phyloP scores from a whole-genome alignment of 2,113 vertebrate genomes.

The Callospermophilus lateralis region DNA sequence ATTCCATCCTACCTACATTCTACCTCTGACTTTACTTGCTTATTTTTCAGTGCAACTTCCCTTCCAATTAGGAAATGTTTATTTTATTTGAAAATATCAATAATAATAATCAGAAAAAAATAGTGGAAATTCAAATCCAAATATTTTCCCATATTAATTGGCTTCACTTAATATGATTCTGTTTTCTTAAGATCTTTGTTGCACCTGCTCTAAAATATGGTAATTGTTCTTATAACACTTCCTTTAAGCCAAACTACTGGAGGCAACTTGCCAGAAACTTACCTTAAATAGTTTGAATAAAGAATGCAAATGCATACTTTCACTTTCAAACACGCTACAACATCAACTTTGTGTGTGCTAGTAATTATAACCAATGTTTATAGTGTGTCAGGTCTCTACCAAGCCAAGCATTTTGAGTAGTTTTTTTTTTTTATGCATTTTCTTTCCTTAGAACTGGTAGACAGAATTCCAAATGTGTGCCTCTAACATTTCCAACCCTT shows the following conservation, averaged over 20 bases:
- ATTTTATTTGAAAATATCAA: constrained; percentile 4
- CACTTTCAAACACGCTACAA: not conserved
- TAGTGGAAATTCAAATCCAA: not conserved
- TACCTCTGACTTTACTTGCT: not conserved
- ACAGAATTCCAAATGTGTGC: not conserved
- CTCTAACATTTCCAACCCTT: not conserved
- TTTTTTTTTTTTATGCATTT: not conserved
- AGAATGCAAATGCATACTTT: not conserved
- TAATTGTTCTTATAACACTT: constrained; percentile 33
- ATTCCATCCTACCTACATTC: not conserved
- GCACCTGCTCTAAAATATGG: constrained; percentile 44
- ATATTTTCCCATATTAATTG: constrained; percentile 19
- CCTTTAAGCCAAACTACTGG: not conserved
- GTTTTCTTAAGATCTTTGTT: constrained; percentile 46
- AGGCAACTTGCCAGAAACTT: constrained; percentile 22
- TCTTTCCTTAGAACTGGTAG: not conserved
- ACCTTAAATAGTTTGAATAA: constrained; percentile 32
- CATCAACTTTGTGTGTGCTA: constrained; percentile 3
- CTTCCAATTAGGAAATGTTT: not conserved
- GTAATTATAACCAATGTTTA: constrained; percentile 46
- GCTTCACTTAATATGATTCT: not conserved
- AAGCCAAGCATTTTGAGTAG: not conserved
- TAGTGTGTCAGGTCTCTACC: not conserved
- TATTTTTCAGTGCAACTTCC: not conserved
- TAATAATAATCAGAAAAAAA: constrained; percentile 18